Percentiles rank a stretch among this genome's conserved stretches.
Evolutionary conservation across 2,797 vertebrate species (phyloP).

Genomic region (Potorous gilbertii): DNA sequence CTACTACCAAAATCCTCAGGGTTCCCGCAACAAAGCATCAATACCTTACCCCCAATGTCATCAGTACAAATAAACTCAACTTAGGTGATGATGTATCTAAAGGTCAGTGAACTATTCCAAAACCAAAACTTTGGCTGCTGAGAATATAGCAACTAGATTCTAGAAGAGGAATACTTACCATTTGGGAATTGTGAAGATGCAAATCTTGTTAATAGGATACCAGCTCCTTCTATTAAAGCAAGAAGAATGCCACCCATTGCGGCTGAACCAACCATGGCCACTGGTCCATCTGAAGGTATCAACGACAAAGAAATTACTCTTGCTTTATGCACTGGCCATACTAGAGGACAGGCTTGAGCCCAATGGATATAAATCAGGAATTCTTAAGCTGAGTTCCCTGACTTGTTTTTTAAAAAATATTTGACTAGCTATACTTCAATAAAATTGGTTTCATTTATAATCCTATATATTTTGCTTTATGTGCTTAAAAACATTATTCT

Average conservation of each 20-base stretch:
- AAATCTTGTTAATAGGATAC: conserved; percentile 95
- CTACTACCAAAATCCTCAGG: neutral
- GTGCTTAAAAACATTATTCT: neutral
- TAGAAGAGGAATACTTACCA: conserved; percentile 83
- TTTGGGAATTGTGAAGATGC: conserved; percentile 95
- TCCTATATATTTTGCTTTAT: neutral
- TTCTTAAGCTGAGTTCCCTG: neutral
- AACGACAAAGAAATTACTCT: conserved; percentile 2
- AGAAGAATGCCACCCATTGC: conserved; percentile 97
- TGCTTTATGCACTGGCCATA: neutral
- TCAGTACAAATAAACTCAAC: neutral
- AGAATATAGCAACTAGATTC: neutral
- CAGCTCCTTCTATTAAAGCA: conserved; percentile 97
- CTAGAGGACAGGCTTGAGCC: neutral
- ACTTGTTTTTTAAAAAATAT: neutral
- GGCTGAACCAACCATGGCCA: conserved; percentile 97
- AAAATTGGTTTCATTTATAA: neutral
- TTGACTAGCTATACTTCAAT: neutral
- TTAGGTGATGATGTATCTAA: neutral
- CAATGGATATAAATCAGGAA: neutral
- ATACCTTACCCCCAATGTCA: neutral
- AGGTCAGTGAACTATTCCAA: neutral
- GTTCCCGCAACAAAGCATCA: neutral
- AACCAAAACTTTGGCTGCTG: neutral
- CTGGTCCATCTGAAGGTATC: conserved; percentile 90